These are phyloP conservation scores for Uloborus diversus DNA, from an alignment of 1,140 invertebrate species.

Conservation along the genomic window DNA sequence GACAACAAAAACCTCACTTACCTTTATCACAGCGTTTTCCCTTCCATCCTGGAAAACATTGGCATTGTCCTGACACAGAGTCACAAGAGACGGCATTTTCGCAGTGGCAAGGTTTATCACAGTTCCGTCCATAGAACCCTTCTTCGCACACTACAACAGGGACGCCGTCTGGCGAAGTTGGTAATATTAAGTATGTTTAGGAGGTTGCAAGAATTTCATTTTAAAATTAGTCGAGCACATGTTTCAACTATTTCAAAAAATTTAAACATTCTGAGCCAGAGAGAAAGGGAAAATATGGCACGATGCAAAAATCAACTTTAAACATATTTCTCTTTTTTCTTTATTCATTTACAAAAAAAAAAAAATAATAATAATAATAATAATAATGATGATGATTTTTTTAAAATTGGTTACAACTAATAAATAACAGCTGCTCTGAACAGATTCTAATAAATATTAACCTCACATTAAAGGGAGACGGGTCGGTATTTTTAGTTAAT, in stretches of 20 bases:
- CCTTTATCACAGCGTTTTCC: slow-evolving; percentile 79
- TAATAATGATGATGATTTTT: too few species aligned
- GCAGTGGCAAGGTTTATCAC: slow-evolving; percentile 80
- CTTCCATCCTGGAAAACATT: slow-evolving; percentile 85
- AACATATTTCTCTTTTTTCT: too few species aligned
- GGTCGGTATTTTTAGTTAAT: too few species aligned
- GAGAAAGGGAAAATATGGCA: background rate
- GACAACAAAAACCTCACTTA: too few species aligned
- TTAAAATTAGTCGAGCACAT: background rate
- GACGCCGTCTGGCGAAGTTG: background rate
- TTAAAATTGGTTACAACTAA: too few species aligned
- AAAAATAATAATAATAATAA: background rate
- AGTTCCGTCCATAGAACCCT: slow-evolving; percentile 81
- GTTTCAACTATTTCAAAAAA: too few species aligned
- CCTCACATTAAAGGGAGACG: too few species aligned
- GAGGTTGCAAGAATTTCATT: background rate
- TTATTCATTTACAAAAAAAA: background rate
- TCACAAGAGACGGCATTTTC: slow-evolving; percentile 75
- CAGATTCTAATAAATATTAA: too few species aligned
- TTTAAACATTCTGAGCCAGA: background rate
- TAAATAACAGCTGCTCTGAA: too few species aligned
- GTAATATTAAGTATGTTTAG: background rate
- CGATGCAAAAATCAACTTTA: background rate
- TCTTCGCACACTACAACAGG: slow-evolving; percentile 74
- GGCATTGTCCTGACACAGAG: slow-evolving; percentile 74